Evolutionary conservation across 2,888 invertebrate genomes (phyloP).

Genomic region (Lapara coniferarum): DNA sequence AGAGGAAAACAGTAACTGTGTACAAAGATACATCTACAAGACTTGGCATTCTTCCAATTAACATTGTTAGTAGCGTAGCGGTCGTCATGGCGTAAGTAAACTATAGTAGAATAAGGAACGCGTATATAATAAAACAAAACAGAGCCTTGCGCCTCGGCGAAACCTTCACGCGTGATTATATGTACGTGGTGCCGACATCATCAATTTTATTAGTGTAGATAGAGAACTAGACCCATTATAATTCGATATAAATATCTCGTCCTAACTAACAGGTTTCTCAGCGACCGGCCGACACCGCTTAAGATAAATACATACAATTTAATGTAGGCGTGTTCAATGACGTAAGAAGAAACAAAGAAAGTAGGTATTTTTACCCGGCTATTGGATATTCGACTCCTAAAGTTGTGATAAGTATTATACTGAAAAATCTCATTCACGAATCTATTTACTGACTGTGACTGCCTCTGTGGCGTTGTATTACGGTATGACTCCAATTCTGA

Average conservation of each 20-base stretch:
- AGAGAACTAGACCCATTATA: not conserved
- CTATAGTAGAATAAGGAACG: slow-evolving; percentile 31
- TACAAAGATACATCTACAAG: slow-evolving; percentile 34
- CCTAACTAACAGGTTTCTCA: too few species aligned
- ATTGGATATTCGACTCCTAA: too few species aligned
- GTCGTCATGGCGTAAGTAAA: slow-evolving; percentile 35
- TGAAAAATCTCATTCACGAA: too few species aligned
- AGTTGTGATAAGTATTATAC: too few species aligned
- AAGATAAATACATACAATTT: too few species aligned
- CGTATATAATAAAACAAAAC: slow-evolving; percentile 33
- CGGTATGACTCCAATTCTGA: too few species aligned
- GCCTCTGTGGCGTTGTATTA: too few species aligned
- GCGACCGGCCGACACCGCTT: too few species aligned
- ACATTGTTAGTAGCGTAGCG: slow-evolving; percentile 37
- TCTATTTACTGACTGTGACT: too few species aligned
- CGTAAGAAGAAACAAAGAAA: too few species aligned
- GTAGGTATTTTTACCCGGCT: too few species aligned
- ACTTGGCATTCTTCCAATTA: slow-evolving; percentile 43
- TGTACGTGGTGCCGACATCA: slow-evolving; percentile 6
- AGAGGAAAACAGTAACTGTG: slow-evolving; percentile 1
- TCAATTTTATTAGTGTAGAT: not conserved
- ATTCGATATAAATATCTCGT: not conserved
- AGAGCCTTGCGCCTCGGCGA: slow-evolving; percentile 21
- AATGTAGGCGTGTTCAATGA: too few species aligned
- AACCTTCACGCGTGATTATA: slow-evolving; percentile 7